Base-by-base conservation (phyloP, 2,113 vertebrate species). In the Centrocercus urophasianus region DNA sequence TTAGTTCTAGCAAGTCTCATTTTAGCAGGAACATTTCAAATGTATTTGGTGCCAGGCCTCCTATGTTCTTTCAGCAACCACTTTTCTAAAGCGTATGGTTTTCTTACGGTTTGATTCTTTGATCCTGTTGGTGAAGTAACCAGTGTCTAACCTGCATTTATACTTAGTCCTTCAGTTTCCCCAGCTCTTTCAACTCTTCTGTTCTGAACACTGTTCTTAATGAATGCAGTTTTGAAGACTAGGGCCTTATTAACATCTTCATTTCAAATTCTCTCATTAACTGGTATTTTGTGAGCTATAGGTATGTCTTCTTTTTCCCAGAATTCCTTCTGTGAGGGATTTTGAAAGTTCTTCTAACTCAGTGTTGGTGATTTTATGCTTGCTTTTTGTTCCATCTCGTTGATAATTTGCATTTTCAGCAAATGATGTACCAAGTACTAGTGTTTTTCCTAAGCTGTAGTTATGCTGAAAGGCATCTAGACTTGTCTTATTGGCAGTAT, bases 1-100 rank as follows among this genome's bases (percentile, higher is more conserved):
- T 69, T 84, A 88, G 84, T 88, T 88, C 36, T 74, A 60, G 34
- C 52, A 72, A 86, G 76, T 93, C 69, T 18, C 30, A 11, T 94
- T 94, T 95, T 86, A 89, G 88, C 61, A 65, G 65, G 81, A 75
- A 18, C 63, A 54, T 88, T 86, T 5, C 2, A 57, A 78, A 4
- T 61, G 57, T 34, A 10, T 38, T 8, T 50, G 8, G 38, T 76
- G 11, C 66, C 45, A 83, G 10, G 20, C 61, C 43, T 82, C 38
- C 4, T 70, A 36, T 56, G 8, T 4, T 81, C 11, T 22, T 90
- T 72, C 52, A 90, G 43, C 27, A 75, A 78, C 6, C 2, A 11
- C 45, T 81, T 75, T 67, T 71, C 25, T 34, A 32, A 30, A 80
- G 40, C 22, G 3, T 59, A 3, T 66, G 13, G 38, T 81, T 88